A percentile compares a stretch with the other conserved stretches of the same genome.
Evolutionary conservation across 2,797 vertebrate genomes (phyloP).

Genomic region (Lepilemur septentrionalis): DNA sequence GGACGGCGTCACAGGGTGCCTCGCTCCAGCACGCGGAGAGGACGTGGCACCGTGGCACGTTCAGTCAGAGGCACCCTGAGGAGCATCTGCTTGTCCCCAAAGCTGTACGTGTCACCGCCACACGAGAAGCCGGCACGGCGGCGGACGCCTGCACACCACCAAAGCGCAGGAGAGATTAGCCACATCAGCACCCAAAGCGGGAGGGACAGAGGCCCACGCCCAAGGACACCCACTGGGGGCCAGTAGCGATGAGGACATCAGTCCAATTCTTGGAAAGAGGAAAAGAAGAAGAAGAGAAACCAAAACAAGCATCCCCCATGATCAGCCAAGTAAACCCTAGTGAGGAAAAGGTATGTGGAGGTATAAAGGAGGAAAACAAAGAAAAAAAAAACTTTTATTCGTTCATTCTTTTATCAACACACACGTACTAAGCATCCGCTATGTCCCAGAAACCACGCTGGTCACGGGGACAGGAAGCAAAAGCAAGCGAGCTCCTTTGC

Average conservation of each 20-base stretch:
- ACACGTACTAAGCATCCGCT: neutral
- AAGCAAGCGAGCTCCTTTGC: neutral
- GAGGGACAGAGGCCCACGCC: neutral
- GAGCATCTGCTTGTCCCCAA: neutral
- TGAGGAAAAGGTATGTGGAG: neutral
- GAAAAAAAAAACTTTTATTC: neutral
- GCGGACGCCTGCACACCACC: neutral
- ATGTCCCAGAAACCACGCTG: neutral
- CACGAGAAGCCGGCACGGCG: neutral
- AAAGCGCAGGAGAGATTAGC: neutral
- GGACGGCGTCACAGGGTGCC: neutral
- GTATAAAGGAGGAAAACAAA: neutral
- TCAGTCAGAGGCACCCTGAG: neutral
- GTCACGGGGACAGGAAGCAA: neutral
- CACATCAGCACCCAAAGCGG: neutral
- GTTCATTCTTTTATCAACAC: neutral
- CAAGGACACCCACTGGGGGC: neutral
- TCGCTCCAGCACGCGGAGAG: neutral
- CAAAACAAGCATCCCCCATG: neutral
- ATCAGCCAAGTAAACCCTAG: neutral
- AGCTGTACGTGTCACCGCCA: neutral
- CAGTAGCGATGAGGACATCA: neutral
- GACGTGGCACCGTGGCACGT: accelerated
- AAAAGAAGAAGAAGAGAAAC: neutral
- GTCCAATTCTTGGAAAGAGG: neutral